phyloP scores from a whole-genome alignment of 1,140 invertebrate species.

The Rhyzopertha dominica region DNA sequence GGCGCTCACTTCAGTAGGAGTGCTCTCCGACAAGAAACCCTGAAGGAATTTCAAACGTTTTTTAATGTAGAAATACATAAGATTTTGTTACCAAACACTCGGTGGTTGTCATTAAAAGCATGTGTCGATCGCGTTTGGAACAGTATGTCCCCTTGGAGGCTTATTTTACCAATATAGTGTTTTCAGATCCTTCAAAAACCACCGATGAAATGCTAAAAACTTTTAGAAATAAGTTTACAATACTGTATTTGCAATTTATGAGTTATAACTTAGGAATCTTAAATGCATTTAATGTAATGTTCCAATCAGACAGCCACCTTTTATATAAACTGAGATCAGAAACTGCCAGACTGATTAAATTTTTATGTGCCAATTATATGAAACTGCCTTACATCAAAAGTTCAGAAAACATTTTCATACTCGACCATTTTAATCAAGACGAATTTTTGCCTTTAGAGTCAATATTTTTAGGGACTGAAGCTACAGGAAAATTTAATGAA shows the following conservation, averaged over 20 bases:
- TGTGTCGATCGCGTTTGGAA: slow-evolving; percentile 40
- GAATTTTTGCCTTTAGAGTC: slow-evolving; percentile 12
- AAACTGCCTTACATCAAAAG: slow-evolving; percentile 5
- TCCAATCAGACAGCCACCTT: slow-evolving; percentile 36
- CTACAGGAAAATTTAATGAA: too few relatives aligned
- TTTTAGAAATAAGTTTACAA: slow-evolving; percentile 35
- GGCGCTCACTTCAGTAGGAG: slow-evolving; percentile 41
- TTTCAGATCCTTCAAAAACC: slow-evolving; percentile 40
- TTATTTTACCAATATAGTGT: slow-evolving; percentile 35
- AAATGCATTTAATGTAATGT: slow-evolving; percentile 38
- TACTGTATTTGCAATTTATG: slow-evolving; percentile 38
- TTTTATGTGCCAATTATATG: slow-evolving; percentile 12
- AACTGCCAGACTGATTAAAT: slow-evolving; percentile 17
- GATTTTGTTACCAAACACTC: slow-evolving; percentile 37
- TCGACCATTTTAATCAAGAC: slow-evolving; percentile 12
- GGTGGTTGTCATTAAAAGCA: slow-evolving; percentile 41
- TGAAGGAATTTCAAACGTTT: slow-evolving; percentile 41
- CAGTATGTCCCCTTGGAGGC: slow-evolving; percentile 35
- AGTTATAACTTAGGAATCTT: slow-evolving; percentile 30
- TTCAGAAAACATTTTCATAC: slow-evolving; percentile 12
- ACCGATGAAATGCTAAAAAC: slow-evolving; percentile 36
- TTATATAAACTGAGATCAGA: slow-evolving; percentile 31
- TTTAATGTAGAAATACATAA: slow-evolving; percentile 38
- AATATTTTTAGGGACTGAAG: slow-evolving; percentile 17
- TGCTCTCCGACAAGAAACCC: slow-evolving; percentile 27